Evolutionary conservation across 2,888 invertebrate species (phyloP), one percentile per base, ranked within the genome.

Genomic region (Neelides folsomi): DNA sequence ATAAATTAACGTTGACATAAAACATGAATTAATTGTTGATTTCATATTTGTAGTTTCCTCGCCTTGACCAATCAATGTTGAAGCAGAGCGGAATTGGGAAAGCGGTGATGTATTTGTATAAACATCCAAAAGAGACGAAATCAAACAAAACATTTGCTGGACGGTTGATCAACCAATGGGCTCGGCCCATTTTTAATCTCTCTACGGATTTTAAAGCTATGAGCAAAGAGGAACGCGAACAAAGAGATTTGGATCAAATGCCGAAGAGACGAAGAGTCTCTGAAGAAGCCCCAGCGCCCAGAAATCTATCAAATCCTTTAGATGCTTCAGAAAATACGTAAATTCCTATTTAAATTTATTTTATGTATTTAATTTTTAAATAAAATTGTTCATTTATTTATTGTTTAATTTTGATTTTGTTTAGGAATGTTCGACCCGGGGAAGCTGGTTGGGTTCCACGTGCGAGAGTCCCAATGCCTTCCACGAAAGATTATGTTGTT

Each of bases 81-180:
- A 94, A 94, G 71, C 88, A 89, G 69, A 93, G 94, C 7, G 95
- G 95, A 20, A 90, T 97, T 63, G 97, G 97, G 51, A 97, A 97
- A 73, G 97, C 98, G 40, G 90, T 98, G 1, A 98, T 98, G 98
- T 95, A 97, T 74, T 77, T 99, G 48, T 97, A 92, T 73, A 98
- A 98, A 71, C 97, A 99, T 72, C 97, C 98, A 0, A 87, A 85
- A 71, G 98, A 98, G 76, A 87, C 88, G 0, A 92, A 92, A 71
- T 78, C 80, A 53, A 97, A 97, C 72, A 83, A 85, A 67, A 86
- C 86, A 68, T 77, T 83, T 49, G 93, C 94, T 55, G 90, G 92
- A 1, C 81, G 86, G 60, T 77, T 97, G 59, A 95, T 97, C 62
- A 92, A 88, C 58, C 93, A 94, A 72, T 98, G 98, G 97, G 92